Evolutionary conservation across 2,113 vertebrate genomes (phyloP).

Genomic region (Macrotus californicus): DNA sequence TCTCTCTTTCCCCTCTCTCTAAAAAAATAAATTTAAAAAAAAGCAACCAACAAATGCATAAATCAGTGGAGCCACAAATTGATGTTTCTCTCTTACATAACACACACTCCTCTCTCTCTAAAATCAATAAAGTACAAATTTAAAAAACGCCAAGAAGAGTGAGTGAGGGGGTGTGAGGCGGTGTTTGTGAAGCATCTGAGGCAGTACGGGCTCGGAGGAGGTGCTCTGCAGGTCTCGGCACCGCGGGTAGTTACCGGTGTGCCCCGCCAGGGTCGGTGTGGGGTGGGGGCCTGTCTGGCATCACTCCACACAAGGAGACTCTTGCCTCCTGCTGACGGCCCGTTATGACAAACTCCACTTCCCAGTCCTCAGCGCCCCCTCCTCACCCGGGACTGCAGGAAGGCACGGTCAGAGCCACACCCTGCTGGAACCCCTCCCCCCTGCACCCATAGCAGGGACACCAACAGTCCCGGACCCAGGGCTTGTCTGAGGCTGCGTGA

Average conservation of each 20-base stretch:
- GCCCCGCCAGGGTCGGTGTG: rapidly evolving
- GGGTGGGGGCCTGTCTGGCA: background rate
- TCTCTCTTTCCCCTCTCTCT: too few species aligned
- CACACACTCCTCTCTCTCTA: background rate
- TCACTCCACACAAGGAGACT: too few species aligned
- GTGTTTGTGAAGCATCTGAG: too few species aligned
- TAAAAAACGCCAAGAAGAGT: background rate
- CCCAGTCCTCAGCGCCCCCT: background rate
- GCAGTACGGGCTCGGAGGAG: background rate
- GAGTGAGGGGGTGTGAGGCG: background rate
- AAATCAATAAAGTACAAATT: background rate
- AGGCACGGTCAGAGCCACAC: too few species aligned
- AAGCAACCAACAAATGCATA: background rate
- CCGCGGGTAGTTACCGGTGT: rapidly evolving
- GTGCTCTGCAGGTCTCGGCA: background rate
- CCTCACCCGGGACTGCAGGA: too few species aligned
- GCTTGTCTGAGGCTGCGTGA: rapidly evolving
- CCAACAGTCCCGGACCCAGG: background rate
- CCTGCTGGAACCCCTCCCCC: background rate
- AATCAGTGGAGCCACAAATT: background rate
- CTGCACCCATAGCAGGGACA: rapidly evolving
- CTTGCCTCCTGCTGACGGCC: too few species aligned
- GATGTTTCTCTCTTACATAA: background rate
- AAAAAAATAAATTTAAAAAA: too few species aligned
- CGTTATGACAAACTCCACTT: too few species aligned